A percentile compares a stretch with the other conserved stretches of the same genome.
These are phyloP conservation scores for Meloidogyne floridensis DNA, from an alignment of 1,140 invertebrate species.

Conservation along the genomic window DNA sequence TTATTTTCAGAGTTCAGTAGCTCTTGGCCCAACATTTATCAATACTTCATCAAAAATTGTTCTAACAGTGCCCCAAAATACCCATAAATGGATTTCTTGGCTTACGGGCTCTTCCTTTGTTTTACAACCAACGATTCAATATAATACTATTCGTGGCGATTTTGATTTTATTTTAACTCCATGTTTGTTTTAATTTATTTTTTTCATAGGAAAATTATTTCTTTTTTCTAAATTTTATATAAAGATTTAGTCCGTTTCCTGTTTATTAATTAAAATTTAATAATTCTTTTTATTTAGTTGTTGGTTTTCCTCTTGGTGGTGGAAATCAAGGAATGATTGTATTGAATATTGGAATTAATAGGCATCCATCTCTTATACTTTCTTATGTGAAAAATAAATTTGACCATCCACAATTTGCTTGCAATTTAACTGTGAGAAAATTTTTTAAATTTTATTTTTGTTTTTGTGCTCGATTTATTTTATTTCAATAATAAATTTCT, in stretches of 20 bases:
- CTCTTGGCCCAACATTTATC: background rate
- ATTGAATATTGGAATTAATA: conserved; percentile 29
- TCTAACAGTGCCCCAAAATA: background rate
- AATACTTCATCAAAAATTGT: background rate
- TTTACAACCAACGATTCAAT: conserved; percentile 54
- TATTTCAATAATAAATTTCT: conserved; percentile 8
- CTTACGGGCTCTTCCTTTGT: conserved; percentile 41
- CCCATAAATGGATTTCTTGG: background rate
- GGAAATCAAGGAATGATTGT: conserved; percentile 55
- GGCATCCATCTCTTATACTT: conserved; percentile 7
- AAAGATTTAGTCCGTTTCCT: too few relatives aligned
- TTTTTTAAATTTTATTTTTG: background rate
- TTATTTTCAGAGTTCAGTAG: background rate
- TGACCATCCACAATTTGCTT: conserved; percentile 57
- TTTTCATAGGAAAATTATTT: background rate
- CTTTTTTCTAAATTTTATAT: background rate
- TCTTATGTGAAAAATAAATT: conserved; percentile 55
- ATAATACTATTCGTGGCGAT: conserved; percentile 31
- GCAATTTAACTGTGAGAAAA: conserved; percentile 45
- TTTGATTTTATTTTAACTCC: conserved; percentile 43
- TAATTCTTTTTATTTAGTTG: conserved; percentile 26
- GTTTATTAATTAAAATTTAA: too few relatives aligned
- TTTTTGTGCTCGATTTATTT: conserved; percentile 1
- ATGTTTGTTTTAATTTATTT: conserved; percentile 5
- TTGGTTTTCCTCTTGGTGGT: conserved; percentile 41